Evolutionary conservation across 2,797 vertebrate genomes (phyloP).

Genomic region (Leptatherina wallacei): DNA sequence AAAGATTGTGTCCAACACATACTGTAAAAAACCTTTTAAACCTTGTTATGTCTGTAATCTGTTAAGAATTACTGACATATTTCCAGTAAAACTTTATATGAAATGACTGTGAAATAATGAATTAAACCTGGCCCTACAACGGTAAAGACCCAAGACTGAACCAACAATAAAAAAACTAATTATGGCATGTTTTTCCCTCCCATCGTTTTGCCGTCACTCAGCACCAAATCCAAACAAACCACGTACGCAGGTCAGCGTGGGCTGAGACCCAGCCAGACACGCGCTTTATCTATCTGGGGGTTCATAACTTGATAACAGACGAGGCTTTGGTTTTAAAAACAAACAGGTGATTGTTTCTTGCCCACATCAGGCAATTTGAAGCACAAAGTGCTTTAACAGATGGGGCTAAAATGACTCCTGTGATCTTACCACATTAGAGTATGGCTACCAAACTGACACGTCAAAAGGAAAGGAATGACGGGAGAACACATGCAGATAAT

Average conservation of each 20-base stretch:
- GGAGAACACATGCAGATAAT: conserved; percentile 56
- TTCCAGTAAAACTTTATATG: neutral
- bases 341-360: conserved; percentile 61
- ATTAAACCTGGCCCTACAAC: conserved; percentile 22
- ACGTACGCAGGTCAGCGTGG: conserved; percentile 53
- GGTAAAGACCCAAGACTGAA: conserved; percentile 20
- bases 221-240: conserved; percentile 58
- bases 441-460: conserved; percentile 37
- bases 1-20: neutral
- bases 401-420: conserved; percentile 20
- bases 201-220: conserved; percentile 8
- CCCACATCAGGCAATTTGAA: conserved; percentile 45
- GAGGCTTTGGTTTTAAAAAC: conserved; percentile 54
- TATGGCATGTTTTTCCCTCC: conserved; percentile 45
- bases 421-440: conserved; percentile 35
- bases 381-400: conserved; percentile 35
- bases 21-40: neutral
- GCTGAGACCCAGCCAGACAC: conserved; percentile 35
- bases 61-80: neutral
- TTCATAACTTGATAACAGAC: conserved; percentile 63
- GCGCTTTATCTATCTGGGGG: conserved; percentile 45
- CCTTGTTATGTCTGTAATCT: neutral
- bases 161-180: conserved; percentile 43
- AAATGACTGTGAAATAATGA: conserved; percentile 12
- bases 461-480: conserved; percentile 36